These are phyloP conservation scores for Acipenser oxyrinchus DNA, from an alignment of 2,797 vertebrate species.

Conservation along the genomic window DNA sequence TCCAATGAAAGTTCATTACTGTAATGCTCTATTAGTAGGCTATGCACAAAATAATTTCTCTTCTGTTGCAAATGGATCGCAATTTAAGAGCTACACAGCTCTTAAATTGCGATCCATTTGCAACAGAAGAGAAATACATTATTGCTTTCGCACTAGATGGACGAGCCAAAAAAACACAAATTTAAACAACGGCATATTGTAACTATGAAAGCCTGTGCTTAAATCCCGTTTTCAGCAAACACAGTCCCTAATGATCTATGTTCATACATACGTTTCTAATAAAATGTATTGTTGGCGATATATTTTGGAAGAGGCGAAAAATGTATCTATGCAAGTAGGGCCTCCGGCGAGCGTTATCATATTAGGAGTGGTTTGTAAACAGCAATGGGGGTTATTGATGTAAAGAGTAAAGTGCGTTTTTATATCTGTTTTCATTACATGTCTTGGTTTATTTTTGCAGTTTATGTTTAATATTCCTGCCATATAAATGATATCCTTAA, in stretches of 20 bases:
- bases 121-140: not conserved
- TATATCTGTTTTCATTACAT: too few relatives aligned
- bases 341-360: too few relatives aligned
- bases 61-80: not conserved
- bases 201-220: not conserved
- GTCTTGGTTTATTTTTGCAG: too few relatives aligned
- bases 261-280: not conserved
- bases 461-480: too few relatives aligned
- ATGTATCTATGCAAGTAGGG: too few relatives aligned
- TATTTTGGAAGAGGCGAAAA: not conserved
- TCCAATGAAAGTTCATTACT: not conserved
- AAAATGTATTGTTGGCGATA: not conserved
- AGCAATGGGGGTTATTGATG: too few relatives aligned
- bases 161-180: not conserved
- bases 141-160: constrained; percentile 8
- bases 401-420: too few relatives aligned
- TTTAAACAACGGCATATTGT: constrained; percentile 8
- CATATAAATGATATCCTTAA: too few relatives aligned
- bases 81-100: not conserved
- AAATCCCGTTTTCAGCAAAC: not conserved
- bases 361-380: too few relatives aligned
- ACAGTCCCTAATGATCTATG: constrained; percentile 4
- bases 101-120: not conserved
- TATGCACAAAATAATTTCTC: not conserved
- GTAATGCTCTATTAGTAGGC: not conserved